phyloP scores from a whole-genome alignment of 2,888 invertebrate genomes.

The Thecocarcelia acutangulata region DNA sequence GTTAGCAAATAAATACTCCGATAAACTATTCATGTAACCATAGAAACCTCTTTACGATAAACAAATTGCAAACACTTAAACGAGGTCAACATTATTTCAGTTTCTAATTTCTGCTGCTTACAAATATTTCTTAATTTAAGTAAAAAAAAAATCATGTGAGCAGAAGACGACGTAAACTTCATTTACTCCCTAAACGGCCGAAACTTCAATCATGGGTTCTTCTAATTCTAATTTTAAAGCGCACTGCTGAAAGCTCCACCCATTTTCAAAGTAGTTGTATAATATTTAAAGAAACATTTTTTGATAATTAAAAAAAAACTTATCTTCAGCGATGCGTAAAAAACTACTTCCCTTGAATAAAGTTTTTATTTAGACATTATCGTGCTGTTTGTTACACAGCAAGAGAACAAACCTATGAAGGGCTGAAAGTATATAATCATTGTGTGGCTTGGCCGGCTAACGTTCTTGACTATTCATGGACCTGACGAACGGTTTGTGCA shows the following conservation, averaged over 20 bases:
- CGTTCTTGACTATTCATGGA: no score
- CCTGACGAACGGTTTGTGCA: no score
- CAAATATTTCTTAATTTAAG: background rate
- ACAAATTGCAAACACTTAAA: constrained; percentile 37
- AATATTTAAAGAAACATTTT: no score
- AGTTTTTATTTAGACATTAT: background rate
- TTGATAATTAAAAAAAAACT: background rate
- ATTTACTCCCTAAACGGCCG: background rate
- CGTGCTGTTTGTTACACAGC: background rate
- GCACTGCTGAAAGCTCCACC: background rate
- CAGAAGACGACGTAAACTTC: background rate
- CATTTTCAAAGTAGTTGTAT: constrained; percentile 1
- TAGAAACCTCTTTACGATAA: constrained; percentile 36
- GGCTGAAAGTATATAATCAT: background rate
- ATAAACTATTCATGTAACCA: constrained; percentile 20
- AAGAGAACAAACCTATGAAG: background rate
- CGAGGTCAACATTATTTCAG: constrained; percentile 19
- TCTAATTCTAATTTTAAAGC: background rate
- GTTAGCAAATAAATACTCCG: background rate
- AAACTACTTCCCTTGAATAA: constrained; percentile 24
- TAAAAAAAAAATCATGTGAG: background rate
- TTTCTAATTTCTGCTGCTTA: constrained; percentile 16
- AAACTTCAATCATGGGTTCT: background rate
- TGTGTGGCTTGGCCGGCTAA: no score
- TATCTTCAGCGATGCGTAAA: constrained; percentile 28